Conservation (phyloP, 2,888 invertebrate species). For the Acleris emargana region DNA sequence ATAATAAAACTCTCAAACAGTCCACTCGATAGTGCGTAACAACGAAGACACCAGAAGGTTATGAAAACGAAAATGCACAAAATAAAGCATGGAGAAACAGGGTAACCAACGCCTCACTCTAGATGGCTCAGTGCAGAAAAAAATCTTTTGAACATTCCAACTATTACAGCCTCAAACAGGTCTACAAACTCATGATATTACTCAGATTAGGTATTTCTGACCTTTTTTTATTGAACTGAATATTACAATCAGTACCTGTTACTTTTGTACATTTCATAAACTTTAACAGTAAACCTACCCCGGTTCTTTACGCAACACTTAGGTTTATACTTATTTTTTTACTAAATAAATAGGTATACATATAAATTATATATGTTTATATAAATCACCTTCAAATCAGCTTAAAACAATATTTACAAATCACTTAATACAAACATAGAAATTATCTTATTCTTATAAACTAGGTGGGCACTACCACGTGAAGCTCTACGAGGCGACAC, state of each 20-base stretch:
- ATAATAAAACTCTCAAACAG: slow-evolving; percentile 63
- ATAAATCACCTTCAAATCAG: slow-evolving; percentile 46
- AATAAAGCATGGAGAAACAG: slow-evolving; percentile 6
- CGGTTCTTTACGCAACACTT: slow-evolving; percentile 44
- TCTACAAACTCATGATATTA: slow-evolving; percentile 7
- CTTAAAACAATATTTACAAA: slow-evolving; percentile 21
- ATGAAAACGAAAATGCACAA: slow-evolving; percentile 41
- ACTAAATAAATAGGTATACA: slow-evolving; percentile 41
- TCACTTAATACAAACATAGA: slow-evolving; percentile 22
- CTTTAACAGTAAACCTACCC: slow-evolving; percentile 36
- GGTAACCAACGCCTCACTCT: slow-evolving; percentile 19
- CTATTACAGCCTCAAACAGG: slow-evolving; percentile 24
- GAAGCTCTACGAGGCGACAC: slow-evolving; percentile 73
- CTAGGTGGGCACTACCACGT: slow-evolving; percentile 38
- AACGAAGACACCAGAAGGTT: slow-evolving; percentile 8
- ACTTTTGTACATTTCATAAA: slow-evolving; percentile 58
- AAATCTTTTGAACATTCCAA: slow-evolving; percentile 9
- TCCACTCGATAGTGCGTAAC: slow-evolving; percentile 72
- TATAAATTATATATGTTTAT: slow-evolving; percentile 51
- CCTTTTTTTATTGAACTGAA: slow-evolving; percentile 3
- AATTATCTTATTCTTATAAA: slow-evolving; percentile 16
- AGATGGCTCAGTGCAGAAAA: slow-evolving; percentile 13
- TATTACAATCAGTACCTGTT: slow-evolving; percentile 31
- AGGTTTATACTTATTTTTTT: slow-evolving; percentile 37
- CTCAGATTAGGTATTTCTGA: slow-evolving; percentile 10